phyloP scores from a whole-genome alignment of 2,888 invertebrate species.

The Amiota communis region DNA sequence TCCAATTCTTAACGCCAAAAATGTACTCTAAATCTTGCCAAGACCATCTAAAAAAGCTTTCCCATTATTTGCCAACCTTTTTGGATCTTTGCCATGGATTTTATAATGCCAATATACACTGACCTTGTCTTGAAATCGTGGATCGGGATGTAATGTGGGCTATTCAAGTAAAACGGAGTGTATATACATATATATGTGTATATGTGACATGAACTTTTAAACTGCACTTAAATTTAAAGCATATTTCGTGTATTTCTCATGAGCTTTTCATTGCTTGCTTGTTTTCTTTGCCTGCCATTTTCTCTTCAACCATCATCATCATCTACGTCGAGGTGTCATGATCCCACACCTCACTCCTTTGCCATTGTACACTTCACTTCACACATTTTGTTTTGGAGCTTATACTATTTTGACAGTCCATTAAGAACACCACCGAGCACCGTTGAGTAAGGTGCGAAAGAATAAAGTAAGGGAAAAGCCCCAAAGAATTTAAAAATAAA shows the following conservation, averaged over 20 bases:
- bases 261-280: background rate
- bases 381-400: conserved; percentile 13
- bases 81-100: no score
- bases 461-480: conserved; percentile 4
- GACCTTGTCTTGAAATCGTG: no score
- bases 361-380: conserved; percentile 15
- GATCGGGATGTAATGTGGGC: no score
- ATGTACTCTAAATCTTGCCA: no score
- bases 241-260: background rate
- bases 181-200: no score
- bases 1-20: no score
- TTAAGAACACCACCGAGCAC: conserved; percentile 4
- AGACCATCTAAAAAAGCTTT: no score
- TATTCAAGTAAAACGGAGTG: no score
- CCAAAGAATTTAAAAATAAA: background rate
- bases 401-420: conserved; percentile 12
- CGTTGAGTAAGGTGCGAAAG: conserved; percentile 19
- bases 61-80: no score
- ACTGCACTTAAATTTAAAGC: background rate
- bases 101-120: no score
- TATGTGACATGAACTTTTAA: background rate
- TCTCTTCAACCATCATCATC: background rate
- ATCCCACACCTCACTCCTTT: background rate
- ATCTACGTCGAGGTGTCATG: no score
- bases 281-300: background rate